Evolutionary conservation across 2,888 invertebrate species (phyloP).

Genomic region (Drosophila pseudotalamancana): DNA sequence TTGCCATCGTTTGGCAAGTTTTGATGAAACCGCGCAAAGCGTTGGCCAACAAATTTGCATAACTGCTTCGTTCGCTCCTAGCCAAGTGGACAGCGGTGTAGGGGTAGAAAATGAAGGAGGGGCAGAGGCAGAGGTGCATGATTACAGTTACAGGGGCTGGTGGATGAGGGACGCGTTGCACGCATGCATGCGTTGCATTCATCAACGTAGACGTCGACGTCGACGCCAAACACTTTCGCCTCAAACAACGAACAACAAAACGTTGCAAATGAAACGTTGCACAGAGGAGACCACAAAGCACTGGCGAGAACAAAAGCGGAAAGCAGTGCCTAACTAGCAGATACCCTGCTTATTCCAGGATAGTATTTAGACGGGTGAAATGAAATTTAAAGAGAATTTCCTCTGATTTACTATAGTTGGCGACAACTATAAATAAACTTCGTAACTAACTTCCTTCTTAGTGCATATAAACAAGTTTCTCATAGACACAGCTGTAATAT

Average conservation of each 20-base stretch:
- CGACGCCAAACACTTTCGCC: conserved; percentile 51
- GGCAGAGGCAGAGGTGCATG: background rate
- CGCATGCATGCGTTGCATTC: conserved; percentile 79
- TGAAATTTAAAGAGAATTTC: no score
- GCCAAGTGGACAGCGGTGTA: conserved; percentile 44
- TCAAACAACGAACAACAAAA: conserved; percentile 51
- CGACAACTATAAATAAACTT: no score
- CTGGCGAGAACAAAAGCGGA: conserved; percentile 6
- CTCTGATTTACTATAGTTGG: no score
- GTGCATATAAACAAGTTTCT: no score
- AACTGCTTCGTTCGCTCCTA: conserved; percentile 62
- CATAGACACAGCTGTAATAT: background rate
- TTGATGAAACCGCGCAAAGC: conserved; percentile 75
- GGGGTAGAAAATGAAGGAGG: background rate
- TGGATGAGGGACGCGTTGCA: conserved; percentile 52
- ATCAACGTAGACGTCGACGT: conserved; percentile 48
- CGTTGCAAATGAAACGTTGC: conserved; percentile 71
- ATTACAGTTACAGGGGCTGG: conserved; percentile 14
- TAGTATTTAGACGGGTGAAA: no score
- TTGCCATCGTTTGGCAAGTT: conserved; percentile 61
- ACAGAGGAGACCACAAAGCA: conserved; percentile 53
- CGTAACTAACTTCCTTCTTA: no score
- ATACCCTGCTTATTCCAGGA: no score
- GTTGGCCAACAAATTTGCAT: conserved; percentile 72
- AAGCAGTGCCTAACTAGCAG: background rate